Percentiles rank a stretch among this genome's conserved stretches.
These are phyloP conservation scores for Nyctereutes procyonoides DNA, from an alignment of 2,113 vertebrate species.

Conservation along the genomic window DNA sequence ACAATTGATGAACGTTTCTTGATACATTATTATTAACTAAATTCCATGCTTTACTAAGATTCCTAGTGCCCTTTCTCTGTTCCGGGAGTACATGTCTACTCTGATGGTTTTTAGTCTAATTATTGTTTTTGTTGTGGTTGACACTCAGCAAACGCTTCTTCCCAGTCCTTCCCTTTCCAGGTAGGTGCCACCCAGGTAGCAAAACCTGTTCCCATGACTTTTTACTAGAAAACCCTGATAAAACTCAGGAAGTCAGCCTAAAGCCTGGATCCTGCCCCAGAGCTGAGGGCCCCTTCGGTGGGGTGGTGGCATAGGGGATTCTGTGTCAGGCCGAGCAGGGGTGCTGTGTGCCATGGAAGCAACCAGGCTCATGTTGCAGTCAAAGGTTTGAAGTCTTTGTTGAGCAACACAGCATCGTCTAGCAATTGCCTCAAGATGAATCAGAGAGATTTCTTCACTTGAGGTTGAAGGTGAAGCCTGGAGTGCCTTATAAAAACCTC, in stretches of 20 bases:
- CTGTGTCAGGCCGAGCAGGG: not conserved
- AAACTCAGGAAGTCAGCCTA: not conserved
- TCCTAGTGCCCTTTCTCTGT: not conserved
- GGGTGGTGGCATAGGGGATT: not conserved
- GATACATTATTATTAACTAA: not conserved
- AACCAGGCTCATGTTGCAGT: not conserved
- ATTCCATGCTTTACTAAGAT: not conserved
- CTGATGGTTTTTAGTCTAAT: not conserved
- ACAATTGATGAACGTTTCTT: not conserved
- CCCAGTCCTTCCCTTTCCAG: not conserved
- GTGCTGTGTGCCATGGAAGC: not conserved
- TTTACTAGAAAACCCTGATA: not conserved
- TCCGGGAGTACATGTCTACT: not conserved
- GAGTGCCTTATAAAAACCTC: slow-evolving; percentile 5
- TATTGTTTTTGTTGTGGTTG: not conserved
- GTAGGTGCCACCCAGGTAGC: not conserved
- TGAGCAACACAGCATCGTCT: not conserved
- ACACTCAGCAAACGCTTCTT: not conserved
- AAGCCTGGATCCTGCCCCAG: not conserved
- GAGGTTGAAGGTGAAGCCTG: not conserved
- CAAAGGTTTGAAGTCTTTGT: not conserved
- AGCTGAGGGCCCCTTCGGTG: not conserved
- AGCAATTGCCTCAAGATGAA: slow-evolving; percentile 1
- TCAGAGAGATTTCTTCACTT: slow-evolving; percentile 35
- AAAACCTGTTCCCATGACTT: not conserved